Conservation (phyloP, 2,797 vertebrate genomes). For the Halcyon leucocephala region DNA sequence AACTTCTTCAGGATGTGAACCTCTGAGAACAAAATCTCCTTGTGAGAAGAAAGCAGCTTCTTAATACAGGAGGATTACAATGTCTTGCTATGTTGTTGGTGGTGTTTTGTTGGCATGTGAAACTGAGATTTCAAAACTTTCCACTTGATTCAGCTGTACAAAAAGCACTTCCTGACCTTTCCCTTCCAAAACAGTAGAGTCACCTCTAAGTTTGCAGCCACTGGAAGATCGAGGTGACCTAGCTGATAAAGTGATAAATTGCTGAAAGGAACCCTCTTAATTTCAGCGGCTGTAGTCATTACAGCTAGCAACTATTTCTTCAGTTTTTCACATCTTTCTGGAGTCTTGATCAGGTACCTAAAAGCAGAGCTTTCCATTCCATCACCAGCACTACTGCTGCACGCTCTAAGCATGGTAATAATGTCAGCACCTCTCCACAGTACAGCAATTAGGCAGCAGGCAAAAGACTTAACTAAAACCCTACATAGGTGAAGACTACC, state of each 20-base stretch:
- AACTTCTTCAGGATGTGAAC: constrained; percentile 8
- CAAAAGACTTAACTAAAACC: not conserved
- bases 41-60: constrained; percentile 27
- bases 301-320: not conserved
- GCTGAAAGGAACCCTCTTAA: not conserved
- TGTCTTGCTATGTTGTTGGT: not conserved
- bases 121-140: constrained; percentile 51
- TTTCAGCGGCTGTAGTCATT: not conserved
- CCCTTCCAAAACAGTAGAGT: not conserved
- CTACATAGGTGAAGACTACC: not conserved
- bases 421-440: not conserved
- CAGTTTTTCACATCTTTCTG: not conserved
- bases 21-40: constrained; percentile 38
- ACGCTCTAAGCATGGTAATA: not conserved
- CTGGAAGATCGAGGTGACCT: not conserved
- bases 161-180: not conserved
- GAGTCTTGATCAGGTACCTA: not conserved
- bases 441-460: not conserved
- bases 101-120: constrained; percentile 20
- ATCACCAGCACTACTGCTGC: not conserved
- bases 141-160: constrained; percentile 7
- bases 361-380: not conserved
- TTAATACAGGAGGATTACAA: constrained; percentile 5
- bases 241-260: not conserved
- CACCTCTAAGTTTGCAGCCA: not conserved